Percentiles rank a stretch among this genome's conserved stretches.
These are phyloP conservation scores for Sternotherus odoratus DNA, from an alignment of 2,797 vertebrate species.

Conservation along the genomic window DNA sequence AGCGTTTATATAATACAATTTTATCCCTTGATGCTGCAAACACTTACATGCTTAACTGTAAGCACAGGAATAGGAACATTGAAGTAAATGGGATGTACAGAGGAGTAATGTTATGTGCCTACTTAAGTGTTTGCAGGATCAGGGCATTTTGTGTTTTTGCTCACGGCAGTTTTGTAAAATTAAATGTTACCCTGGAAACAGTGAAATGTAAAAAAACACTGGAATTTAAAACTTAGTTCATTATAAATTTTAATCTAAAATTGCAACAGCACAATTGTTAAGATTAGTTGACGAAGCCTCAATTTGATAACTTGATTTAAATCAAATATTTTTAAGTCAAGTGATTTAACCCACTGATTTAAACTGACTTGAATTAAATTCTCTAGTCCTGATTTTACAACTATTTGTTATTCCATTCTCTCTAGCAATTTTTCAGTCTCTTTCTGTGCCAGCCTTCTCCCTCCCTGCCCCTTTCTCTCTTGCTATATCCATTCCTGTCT, in stretches of 20 bases:
- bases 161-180: not conserved
- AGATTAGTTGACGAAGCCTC: not conserved
- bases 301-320: not conserved
- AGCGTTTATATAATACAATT: not conserved
- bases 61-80: not conserved
- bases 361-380: not conserved
- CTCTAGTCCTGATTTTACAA: not conserved
- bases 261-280: not conserved
- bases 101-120: not conserved
- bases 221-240: not conserved
- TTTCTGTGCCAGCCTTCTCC: not conserved
- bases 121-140: not conserved
- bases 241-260: constrained; percentile 9
- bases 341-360: not conserved
- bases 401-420: not conserved
- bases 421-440: constrained; percentile 7
- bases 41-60: constrained; percentile 16
- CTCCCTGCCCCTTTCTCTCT: not conserved
- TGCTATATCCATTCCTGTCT: not conserved
- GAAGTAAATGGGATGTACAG: not conserved
- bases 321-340: not conserved
- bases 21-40: not conserved
- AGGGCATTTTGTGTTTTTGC: not conserved
- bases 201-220: not conserved
- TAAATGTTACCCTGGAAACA: not conserved